Base-by-base conservation (phyloP, 2,113 vertebrate genomes). In the Nasalis larvatus region DNA sequence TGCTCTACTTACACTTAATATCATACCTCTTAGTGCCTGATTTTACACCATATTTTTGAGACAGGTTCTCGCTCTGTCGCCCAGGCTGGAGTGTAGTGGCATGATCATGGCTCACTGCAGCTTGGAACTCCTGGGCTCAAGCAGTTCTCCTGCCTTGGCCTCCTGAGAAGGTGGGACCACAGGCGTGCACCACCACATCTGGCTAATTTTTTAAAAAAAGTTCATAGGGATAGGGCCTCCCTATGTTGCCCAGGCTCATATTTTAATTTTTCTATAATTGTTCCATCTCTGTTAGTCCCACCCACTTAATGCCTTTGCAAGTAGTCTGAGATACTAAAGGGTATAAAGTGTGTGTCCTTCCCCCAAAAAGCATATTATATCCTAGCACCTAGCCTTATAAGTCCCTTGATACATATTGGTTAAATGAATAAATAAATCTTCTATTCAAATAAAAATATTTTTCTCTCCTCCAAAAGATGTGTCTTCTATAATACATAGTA, bases 261-360 rank as follows among this genome's bases (percentile, higher is more conserved):
- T 63, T 63, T 96, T 71, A 87, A 49, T 89, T 86, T 91, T 91
- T 94, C 25, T 92, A 1, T 86, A 92, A 63, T 42, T 89, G 23
- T 89, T 68, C 40, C 37, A 13, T 78, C 17, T 95, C 76, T 90
- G 12, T 84, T 88, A 96, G 32, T 68, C 85, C 37, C 0, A 6
- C 20, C 52, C 10, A 89, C n/a, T 8, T 21, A 1, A n/a, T 91
- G 37, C 35, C 68, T 97, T 95, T 92, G 35, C 27, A 93, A 85
- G 84, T 93, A 95, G 37, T 45, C 32, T 71, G 49, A 77, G 20
- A 74, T 83, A 60, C 45, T 86, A 69, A 63, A 95, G 42, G 17
- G n/a, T 86, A 92, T 92, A 89, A 93, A 89, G 73, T 73, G 14
- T 77, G 18, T 91, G 37, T 94, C 93, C 14, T 49, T 94, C 91